Evolutionary conservation across 2,113 vertebrate species (phyloP), one percentile per base, ranked within the genome.

Genomic region (Nibea albiflora): DNA sequence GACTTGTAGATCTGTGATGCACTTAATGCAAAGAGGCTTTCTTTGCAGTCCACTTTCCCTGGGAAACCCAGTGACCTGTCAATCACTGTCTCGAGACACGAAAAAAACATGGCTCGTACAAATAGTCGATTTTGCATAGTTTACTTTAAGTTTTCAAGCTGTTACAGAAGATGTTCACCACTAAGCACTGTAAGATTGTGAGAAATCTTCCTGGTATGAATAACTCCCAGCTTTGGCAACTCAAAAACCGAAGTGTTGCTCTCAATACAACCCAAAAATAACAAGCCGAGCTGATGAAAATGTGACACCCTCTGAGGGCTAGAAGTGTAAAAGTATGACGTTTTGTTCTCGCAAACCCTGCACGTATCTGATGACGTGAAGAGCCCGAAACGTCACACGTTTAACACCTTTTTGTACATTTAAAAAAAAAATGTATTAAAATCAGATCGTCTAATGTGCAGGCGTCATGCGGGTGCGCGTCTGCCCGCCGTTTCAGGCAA

Each of bases 1-100:
- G 35, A 52, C 71, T 67, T 63, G 66, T 58, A 16, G 52, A 70
- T 67, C 68, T 53, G 66, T 52, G 65, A 73, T 65, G 76, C 31
- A 44, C 65, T 73, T 76, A 62, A 0, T 61, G 39, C 68, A 57
- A 53, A 81, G 63, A 74, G 42, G 84, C 84, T 81, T 78, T 67
- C 20, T 73, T 9, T 56, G 49, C 14, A 17, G 8, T 71, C 20
- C 31, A 70, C 84, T 81, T 81, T 78, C 56, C 11, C 78, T 3
- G 15, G 8, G 39, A 60, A 65, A 47, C 66, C 72, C 1, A 5
- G 22, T 64, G 68, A 72, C 44, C 72, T 19, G 52, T 66, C 22
- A 58, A 39, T 70, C 47, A 42, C 26, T 12, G 4, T 4, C 56
- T 47, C 1, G 53, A 60, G 68, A 42, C 11, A 39, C 20, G 3